Evolutionary conservation across 2,113 vertebrate genomes (phyloP).

Genomic region (Chaetodon trifascialis): DNA sequence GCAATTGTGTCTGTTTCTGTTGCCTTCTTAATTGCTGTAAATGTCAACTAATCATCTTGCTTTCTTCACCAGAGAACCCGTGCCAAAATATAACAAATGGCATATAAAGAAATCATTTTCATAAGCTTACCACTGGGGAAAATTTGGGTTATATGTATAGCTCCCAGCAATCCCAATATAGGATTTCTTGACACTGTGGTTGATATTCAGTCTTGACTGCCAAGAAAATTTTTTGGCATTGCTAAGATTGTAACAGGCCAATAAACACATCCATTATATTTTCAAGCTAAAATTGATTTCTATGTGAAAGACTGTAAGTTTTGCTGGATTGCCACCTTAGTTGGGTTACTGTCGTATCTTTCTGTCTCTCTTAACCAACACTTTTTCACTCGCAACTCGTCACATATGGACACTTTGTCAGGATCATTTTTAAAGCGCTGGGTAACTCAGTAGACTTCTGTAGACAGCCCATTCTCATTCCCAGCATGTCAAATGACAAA

Average conservation of each 20-base stretch:
- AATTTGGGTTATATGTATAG: constrained; percentile 4
- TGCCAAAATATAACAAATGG: constrained; percentile 16
- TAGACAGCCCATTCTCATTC: too few species aligned
- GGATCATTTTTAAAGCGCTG: too few species aligned
- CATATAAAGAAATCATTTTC: constrained; percentile 11
- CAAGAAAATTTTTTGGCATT: constrained; percentile 5
- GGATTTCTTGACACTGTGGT: constrained; percentile 2
- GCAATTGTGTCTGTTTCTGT: not conserved
- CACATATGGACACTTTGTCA: too few species aligned
- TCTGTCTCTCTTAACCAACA: not conserved
- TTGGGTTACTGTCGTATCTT: not conserved
- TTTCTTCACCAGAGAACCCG: not conserved
- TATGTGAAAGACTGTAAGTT: not conserved
- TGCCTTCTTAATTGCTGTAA: not conserved
- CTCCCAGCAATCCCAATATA: not conserved
- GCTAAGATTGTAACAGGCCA: constrained; percentile 3
- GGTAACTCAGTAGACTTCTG: too few species aligned
- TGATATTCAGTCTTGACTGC: not conserved
- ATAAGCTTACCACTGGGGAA: not conserved
- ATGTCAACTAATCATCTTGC: constrained; percentile 16
- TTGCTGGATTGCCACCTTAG: not conserved
- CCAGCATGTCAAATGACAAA: too few species aligned
- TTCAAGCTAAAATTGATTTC: constrained; percentile 11
- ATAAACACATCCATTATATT: constrained; percentile 21
- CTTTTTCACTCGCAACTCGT: too few species aligned